These are phyloP conservation scores for Oryzias celebensis DNA, from an alignment of 2,113 vertebrate species.

Conservation along the genomic window DNA sequence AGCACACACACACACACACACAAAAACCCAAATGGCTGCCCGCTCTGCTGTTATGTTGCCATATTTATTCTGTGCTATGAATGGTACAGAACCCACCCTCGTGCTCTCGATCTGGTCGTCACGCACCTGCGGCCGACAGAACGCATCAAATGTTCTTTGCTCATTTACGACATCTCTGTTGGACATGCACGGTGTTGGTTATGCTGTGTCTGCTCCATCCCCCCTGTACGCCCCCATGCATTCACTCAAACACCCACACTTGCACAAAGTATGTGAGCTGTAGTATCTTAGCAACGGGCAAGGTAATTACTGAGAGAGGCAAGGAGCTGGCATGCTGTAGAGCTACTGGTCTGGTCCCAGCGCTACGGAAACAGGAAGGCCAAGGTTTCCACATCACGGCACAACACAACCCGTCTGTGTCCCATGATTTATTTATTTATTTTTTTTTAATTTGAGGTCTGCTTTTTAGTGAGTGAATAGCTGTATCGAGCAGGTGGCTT, in stretches of 20 bases:
- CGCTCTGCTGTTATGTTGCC: conserved; percentile 41
- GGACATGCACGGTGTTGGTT: conserved; percentile 63
- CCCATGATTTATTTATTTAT: conserved; percentile 15
- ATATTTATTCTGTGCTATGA: conserved; percentile 40
- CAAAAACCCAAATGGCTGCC: conserved; percentile 45
- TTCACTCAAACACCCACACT: conserved; percentile 79
- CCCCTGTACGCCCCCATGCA: conserved; percentile 69
- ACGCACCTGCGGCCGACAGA: conserved; percentile 34
- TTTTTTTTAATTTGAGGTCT: conserved; percentile 15
- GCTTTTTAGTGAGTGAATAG: conserved; percentile 6
- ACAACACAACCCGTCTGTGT: conserved; percentile 53
- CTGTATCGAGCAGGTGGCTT: conserved; percentile 19
- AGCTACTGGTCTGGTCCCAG: conserved; percentile 80
- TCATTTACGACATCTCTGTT: conserved; percentile 63
- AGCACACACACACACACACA: conserved; percentile 24
- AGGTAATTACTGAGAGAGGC: conserved; percentile 83
- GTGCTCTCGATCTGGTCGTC: conserved; percentile 32
- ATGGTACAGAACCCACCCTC: conserved; percentile 46
- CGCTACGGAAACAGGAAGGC: conserved; percentile 69
- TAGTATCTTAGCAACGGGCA: conserved; percentile 85
- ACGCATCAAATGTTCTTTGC: conserved; percentile 57
- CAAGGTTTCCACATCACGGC: conserved; percentile 72
- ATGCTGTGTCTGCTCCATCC: conserved; percentile 67
- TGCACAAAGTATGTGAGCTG: conserved; percentile 81
- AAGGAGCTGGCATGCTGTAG: conserved; percentile 82